Base-by-base conservation (phyloP, 1,140 invertebrate species). In the Plodia interpunctella region DNA sequence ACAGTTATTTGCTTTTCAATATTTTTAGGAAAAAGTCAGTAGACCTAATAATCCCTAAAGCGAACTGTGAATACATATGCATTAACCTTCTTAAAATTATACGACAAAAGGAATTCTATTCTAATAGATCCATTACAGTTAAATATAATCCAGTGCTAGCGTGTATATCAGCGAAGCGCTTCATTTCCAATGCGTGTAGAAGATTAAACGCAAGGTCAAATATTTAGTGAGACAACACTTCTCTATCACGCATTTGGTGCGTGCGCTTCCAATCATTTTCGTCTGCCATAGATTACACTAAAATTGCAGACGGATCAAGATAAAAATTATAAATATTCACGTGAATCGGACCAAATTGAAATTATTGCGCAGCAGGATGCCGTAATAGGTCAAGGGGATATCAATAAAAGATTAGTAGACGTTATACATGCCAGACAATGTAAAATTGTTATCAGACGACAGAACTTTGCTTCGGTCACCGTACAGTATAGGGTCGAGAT, bases 331-430 rank as follows among this genome's bases (percentile, higher is more conserved):
- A 25, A 9, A 9, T 9, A 53, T 60, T 53, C 55, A 32, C 55
- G 50, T 49, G 30, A 55, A 57, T 17, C 19, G 58, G 3, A 6
- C 38, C n/a, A 44, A 38, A 59, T 30, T 38, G 51, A 55, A 20
- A n/a, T 66, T 68, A 77, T 65, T 80, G 80, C 77, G 80, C 71
- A 80, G 68, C 51, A 76, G 68, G 55, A 62, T 74, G 54, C 65
- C 53, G 68, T 72, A 73, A 71, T 68, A 67, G 74, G 74, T 75
- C 72, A 78, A 73, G 73, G 66, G 58, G 59, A 67, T 69, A 71
- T 63, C 58, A 63, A 65, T 61, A 59, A 68, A 65, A 59, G 58
- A 72, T 70, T 67, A 65, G 61, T 63, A 55, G 60, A n/a, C 51
- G 28, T 53, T 30, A 63, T 35, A 25, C 5, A 13, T 21, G n/a